Evolutionary conservation across 1,140 invertebrate species (phyloP), one percentile per base, ranked within the genome.

Genomic region (Eurosta solidaginis): DNA sequence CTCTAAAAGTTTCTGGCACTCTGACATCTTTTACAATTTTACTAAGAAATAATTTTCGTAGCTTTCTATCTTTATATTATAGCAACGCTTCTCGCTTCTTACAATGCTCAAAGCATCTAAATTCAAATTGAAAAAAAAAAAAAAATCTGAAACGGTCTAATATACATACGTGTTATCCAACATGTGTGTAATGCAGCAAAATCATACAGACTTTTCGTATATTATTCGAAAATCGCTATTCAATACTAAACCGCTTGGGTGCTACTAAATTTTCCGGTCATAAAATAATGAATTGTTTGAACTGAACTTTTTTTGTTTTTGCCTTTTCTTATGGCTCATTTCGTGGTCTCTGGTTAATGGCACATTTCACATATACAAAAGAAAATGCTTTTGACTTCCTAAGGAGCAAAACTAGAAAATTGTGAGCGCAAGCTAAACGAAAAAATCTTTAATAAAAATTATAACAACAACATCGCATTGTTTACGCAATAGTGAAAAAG

Each of bases 311-410:
- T n/a, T n/a, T n/a, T n/a, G n/a, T n/a, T 33, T 59, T 25, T 17
- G n/a, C 12, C n/a, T 59, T 6, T 59, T 59, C 54, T 59, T 14
- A 17, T 68, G 59, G 59, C 36, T 33, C 22, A 68, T 68, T 68
- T 68, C 40, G 59, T 68, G 59, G 59, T 68, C 59, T n/a, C n/a
- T 68, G 59, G 3, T 68, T 68, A 68, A 40, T 68, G 59, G 33
- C 59, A 68, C 59, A 40, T 68, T 68, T 68, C 22, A n/a, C n/a
- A 68, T 68, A 68, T 40, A 68, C 59, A 68, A 68, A 68, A 68
- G 59, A 68, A 68, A 68, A 25, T 12, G 20, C n/a, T 68, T 68
- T 68, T 68, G 3, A 47, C 45, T 47, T 47, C 12, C n/a, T n/a
- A n/a, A n/a, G n/a, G n/a, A n/a, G n/a, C n/a, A n/a, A 14, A 47